Percentiles rank a stretch among this genome's conserved stretches.
phyloP scores from a whole-genome alignment of 2,888 invertebrate genomes.

The Cactoblastis cactorum region DNA sequence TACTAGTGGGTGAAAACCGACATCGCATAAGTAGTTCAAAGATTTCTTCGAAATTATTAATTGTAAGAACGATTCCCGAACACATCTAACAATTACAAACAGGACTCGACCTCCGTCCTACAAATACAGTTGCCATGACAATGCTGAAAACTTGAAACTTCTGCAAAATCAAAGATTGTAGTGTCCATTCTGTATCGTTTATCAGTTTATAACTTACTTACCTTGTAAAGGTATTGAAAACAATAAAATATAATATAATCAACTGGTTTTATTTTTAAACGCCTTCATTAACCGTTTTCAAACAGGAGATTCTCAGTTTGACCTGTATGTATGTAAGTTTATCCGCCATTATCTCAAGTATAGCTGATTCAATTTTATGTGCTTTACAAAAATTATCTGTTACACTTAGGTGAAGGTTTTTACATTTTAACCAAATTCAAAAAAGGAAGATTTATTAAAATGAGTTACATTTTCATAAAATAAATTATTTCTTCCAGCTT shows the following conservation, averaged over 20 bases:
- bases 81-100: slow-evolving; percentile 46
- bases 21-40: slow-evolving; percentile 63
- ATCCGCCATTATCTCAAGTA: too few relatives aligned
- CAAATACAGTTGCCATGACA: slow-evolving; percentile 42
- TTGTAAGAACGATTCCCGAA: slow-evolving; percentile 64
- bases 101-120: slow-evolving; percentile 68
- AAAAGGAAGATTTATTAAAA: too few relatives aligned
- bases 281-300: too few relatives aligned
- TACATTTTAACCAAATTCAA: too few relatives aligned
- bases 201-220: slow-evolving; percentile 55
- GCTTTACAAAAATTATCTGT: too few relatives aligned
- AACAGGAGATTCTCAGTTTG: too few relatives aligned
- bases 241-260: slow-evolving; percentile 51
- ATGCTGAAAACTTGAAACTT: slow-evolving; percentile 39
- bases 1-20: slow-evolving; percentile 46
- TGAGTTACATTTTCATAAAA: too few relatives aligned
- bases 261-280: slow-evolving; percentile 19
- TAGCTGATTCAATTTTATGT: too few relatives aligned
- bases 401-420: too few relatives aligned
- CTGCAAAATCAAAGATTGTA: slow-evolving; percentile 49
- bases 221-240: slow-evolving; percentile 74
- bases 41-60: slow-evolving; percentile 67
- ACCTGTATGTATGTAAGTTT: too few relatives aligned
- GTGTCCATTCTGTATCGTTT: slow-evolving; percentile 64
- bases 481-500: too few relatives aligned